Conservation (phyloP, 2,797 vertebrate genomes). For the Lacerta viridis region DNA sequence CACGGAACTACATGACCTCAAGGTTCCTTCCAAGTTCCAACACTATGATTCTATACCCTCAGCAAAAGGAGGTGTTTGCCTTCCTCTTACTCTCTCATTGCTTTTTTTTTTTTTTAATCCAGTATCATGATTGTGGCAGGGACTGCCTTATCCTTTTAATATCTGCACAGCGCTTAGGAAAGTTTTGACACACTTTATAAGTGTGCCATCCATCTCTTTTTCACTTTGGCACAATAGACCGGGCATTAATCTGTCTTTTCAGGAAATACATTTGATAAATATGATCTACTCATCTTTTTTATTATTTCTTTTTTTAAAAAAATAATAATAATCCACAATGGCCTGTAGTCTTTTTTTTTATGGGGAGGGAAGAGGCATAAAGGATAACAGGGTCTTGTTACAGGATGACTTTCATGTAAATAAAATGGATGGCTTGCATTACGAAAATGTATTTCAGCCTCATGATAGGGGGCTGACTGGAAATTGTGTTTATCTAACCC, state of each 20-base stretch:
- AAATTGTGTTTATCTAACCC: constrained; percentile 4
- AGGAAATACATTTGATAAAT: neutral
- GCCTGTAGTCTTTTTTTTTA: neutral
- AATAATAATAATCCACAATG: neutral
- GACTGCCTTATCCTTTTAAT: too few relatives aligned
- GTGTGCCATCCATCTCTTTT: neutral
- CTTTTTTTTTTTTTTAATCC: too few relatives aligned
- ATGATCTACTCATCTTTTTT: neutral
- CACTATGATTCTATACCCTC: too few relatives aligned
- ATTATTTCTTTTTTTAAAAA: too few relatives aligned
- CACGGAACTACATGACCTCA: too few relatives aligned
- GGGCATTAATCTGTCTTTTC: neutral
- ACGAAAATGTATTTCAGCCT: constrained; percentile 10
- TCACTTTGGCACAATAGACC: neutral
- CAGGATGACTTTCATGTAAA: neutral
- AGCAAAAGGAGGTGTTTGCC: too few relatives aligned
- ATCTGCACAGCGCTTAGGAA: too few relatives aligned
- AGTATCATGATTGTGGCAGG: too few relatives aligned
- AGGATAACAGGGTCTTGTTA: constrained; percentile 16
- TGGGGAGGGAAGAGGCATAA: neutral
- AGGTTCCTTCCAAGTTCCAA: too few relatives aligned
- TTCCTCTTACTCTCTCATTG: too few relatives aligned
- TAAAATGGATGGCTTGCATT: neutral
- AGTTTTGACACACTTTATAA: neutral
- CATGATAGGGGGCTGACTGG: neutral